Percentiles rank a stretch among this genome's conserved stretches.
Conservation (phyloP, 2,797 vertebrate genomes). For the Decapterus maruadsi region DNA sequence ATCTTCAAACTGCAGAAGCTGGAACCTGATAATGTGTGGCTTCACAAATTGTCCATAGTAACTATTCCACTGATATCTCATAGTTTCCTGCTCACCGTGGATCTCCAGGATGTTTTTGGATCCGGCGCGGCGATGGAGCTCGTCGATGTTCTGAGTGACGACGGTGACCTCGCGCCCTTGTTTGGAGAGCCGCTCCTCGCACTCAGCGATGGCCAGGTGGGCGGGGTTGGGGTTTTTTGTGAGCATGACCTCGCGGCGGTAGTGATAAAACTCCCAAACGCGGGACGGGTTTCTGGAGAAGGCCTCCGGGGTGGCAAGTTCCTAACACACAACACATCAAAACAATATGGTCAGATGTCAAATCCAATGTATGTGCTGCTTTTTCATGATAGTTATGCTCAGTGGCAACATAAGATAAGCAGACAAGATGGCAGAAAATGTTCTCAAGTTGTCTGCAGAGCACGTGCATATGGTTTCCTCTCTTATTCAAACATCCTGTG, state of each 20-base stretch:
- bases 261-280: constrained; percentile 98
- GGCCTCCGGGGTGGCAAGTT: constrained; percentile 91
- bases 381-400: neutral
- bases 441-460: neutral
- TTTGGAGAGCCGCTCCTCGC: constrained; percentile 88
- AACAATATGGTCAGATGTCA: neutral
- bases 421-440: too few species aligned
- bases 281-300: constrained; percentile 92
- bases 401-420: neutral
- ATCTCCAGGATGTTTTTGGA: constrained; percentile 92
- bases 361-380: too few species aligned
- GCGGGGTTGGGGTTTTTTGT: constrained; percentile 91
- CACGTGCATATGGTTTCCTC: neutral
- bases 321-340: constrained; percentile 5
- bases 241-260: constrained; percentile 93
- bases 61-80: neutral
- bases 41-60: neutral
- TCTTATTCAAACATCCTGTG: neutral
- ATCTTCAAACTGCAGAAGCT: neutral
- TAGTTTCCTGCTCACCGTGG: constrained; percentile 84
- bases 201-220: constrained; percentile 91
- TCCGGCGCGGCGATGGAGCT: constrained; percentile 93
- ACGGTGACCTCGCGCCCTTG: constrained; percentile 91
- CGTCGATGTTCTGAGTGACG: constrained; percentile 97
- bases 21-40: neutral